phyloP scores from a whole-genome alignment of 2,888 invertebrate genomes.

The Prosopocoilus inquinatus region DNA sequence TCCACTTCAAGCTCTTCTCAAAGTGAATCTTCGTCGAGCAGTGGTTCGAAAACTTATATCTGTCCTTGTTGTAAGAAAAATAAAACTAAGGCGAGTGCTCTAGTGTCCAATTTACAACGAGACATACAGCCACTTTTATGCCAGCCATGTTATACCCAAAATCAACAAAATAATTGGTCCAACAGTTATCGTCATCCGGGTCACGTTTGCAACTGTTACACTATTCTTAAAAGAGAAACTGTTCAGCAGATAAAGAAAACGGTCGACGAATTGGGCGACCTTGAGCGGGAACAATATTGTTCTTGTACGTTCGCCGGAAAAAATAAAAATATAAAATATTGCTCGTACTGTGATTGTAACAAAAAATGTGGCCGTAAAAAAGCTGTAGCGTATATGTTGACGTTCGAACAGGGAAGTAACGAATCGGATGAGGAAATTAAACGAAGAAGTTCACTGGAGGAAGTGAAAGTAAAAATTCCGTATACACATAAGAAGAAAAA shows the following conservation, averaged over 20 bases:
- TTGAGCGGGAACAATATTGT: conserved; percentile 33
- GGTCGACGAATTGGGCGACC: conserved; percentile 50
- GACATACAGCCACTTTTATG: conserved; percentile 21
- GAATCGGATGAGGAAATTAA: conserved; percentile 21
- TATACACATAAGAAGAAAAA: conserved; percentile 10
- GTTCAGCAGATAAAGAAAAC: conserved; percentile 22
- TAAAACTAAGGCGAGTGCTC: not conserved
- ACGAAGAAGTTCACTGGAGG: conserved; percentile 28
- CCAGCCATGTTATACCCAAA: conserved; percentile 25
- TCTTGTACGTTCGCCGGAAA: conserved; percentile 20
- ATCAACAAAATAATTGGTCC: conserved; percentile 15
- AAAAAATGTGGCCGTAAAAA: conserved; percentile 17
- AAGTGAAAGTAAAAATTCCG: conserved; percentile 38
- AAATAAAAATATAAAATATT: conserved; percentile 10
- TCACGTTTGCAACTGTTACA: conserved; percentile 28
- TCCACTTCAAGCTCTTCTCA: conserved; percentile 5
- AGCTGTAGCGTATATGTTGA: conserved; percentile 25
- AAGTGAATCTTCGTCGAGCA: conserved; percentile 8
- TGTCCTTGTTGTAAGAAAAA: conserved; percentile 18
- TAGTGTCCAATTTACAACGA: not conserved
- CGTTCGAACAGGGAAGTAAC: conserved; percentile 20
- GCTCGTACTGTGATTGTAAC: conserved; percentile 16
- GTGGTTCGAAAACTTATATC: conserved; percentile 4
- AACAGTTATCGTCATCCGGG: conserved; percentile 21
- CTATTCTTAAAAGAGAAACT: conserved; percentile 16